Evolutionary conservation across 2,888 invertebrate genomes (phyloP), one percentile per base, ranked within the genome.

Genomic region (Chironomus riparius): DNA sequence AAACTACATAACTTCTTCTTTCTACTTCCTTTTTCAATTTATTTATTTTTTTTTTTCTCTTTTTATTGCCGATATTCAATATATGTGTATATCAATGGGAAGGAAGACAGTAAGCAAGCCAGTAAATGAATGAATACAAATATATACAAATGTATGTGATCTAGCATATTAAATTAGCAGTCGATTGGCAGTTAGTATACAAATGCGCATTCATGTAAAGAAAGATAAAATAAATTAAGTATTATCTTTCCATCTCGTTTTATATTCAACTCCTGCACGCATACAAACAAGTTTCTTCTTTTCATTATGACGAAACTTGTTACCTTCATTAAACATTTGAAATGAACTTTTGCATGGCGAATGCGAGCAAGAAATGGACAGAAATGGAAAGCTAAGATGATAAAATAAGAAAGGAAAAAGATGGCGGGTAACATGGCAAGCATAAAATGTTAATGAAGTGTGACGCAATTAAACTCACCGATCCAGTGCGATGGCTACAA

Each of bases 401-500:
- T 38, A 10, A 38, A 38, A 7, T 10, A 38, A 38, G 38, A 56
- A 56, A 18, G 56, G 15, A 56, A 56, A 56, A 56, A 56, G 56
- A 56, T 56, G 56, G 56, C n/a, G 18, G 38, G 38, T 38, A 38
- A 10, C 38, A 38, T 38, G 7, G 38, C 38, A 38, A 38, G 38
- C 38, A 38, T 38, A 38, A 38, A 38, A 38, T 38, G 38, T 70
- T 48, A 50, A 70, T 50, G 21, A 50, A 48, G 12, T 48, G 18
- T 15, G 70, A 7, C 65, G 24, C 47, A 70, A 38, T 47, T 15
- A 24, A 56, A 78, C 83, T 83, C 81, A 92, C 92, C 93, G 90
- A 86, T 93, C 93, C 77, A 92, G 86, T 78, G 92, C 92, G 79
- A 93, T 92, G 78, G 92, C 92, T 77, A 93, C 92, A 73, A 93